These are phyloP conservation scores for Neogobius melanostomus DNA, from an alignment of 2,113 vertebrate species.

Conservation along the genomic window DNA sequence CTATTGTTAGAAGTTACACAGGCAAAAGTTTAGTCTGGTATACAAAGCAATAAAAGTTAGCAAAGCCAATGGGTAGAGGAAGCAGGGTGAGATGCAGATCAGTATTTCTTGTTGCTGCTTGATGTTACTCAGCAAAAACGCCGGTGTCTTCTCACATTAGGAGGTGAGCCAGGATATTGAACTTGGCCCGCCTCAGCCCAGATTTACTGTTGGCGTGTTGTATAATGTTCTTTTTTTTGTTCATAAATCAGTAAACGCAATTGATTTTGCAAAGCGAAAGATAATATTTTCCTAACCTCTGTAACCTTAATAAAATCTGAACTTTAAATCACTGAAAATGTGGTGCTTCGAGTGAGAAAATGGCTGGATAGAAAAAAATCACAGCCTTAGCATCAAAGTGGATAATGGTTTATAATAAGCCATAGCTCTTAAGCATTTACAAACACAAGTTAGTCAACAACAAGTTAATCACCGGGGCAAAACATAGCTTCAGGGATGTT, in stretches of 20 bases:
- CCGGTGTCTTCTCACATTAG: constrained; percentile 1
- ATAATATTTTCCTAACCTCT: neutral
- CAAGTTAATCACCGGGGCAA: too few relatives aligned
- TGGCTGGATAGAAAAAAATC: too few relatives aligned
- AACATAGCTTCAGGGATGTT: too few relatives aligned
- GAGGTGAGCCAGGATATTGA: neutral
- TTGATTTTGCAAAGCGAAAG: neutral
- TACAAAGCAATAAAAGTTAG: constrained; percentile 8
- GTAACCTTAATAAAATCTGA: neutral
- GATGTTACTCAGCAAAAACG: neutral
- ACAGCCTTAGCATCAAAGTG: too few relatives aligned
- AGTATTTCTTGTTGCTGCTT: neutral
- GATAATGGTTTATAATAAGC: too few relatives aligned
- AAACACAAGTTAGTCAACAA: too few relatives aligned
- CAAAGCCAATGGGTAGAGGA: neutral
- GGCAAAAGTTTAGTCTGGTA: constrained; percentile 8
- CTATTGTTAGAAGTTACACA: constrained; percentile 33
- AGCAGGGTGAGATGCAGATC: neutral
- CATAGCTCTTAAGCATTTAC: too few relatives aligned
- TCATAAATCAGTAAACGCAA: neutral
- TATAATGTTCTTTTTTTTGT: neutral
- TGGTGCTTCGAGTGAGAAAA: too few relatives aligned
- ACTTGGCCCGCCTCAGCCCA: neutral
- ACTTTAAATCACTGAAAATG: neutral
- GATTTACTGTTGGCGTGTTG: neutral